Evolutionary conservation across 2,888 invertebrate genomes (phyloP).

Genomic region (Coecobrya sp.): DNA sequence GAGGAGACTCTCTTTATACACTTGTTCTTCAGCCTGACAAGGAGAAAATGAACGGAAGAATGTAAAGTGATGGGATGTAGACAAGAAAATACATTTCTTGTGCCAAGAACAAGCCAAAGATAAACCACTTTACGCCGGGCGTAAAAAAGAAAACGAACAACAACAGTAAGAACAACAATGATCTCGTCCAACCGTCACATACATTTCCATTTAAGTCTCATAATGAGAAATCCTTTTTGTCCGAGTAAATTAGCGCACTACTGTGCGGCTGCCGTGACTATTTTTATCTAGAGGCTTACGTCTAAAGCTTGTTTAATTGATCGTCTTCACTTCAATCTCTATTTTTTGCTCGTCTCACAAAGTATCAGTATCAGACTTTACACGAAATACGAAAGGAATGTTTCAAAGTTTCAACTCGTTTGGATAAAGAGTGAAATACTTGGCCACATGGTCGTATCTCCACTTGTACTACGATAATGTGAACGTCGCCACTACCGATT

Average conservation of each 20-base stretch:
- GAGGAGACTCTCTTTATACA: background rate
- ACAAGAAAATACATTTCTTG: conserved; percentile 55
- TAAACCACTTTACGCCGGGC: conserved; percentile 5
- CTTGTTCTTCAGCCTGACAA: background rate
- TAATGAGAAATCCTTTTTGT: conserved; percentile 69
- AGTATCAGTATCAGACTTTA: background rate
- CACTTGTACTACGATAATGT: background rate
- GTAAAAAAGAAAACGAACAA: background rate
- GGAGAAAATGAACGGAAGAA: background rate
- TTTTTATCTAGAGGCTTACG: background rate
- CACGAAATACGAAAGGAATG: background rate
- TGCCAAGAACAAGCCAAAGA: conserved; percentile 25
- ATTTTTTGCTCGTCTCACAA: background rate
- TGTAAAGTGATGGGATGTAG: conserved; percentile 34
- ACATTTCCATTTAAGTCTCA: conserved; percentile 73
- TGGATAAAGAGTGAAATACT: conserved; percentile 13
- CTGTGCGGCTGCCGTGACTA: conserved; percentile 16
- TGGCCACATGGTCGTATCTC: conserved; percentile 39
- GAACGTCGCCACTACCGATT: background rate
- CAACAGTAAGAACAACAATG: conserved; percentile 21
- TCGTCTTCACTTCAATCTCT: background rate
- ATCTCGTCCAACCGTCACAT: conserved; percentile 65
- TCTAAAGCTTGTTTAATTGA: background rate
- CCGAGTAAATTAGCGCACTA: conserved; percentile 54
- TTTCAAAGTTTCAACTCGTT: conserved; percentile 14